Conservation (phyloP, 1,140 invertebrate species). For the Microplitis mediator region DNA sequence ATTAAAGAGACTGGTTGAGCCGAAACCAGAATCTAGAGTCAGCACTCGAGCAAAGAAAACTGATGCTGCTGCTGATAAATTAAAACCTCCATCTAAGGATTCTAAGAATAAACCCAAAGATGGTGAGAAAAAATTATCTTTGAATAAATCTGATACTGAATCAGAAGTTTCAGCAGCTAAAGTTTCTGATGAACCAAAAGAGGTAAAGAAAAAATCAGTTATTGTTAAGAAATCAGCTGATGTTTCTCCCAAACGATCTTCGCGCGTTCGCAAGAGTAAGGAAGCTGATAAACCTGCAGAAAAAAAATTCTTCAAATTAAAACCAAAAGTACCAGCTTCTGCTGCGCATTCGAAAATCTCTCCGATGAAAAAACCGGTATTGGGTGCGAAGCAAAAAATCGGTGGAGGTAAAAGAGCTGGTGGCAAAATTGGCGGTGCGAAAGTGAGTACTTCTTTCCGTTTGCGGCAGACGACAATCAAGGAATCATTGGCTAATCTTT, state of each 20-base stretch:
- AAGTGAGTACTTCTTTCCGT: slow-evolving; percentile 13
- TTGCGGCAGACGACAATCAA: slow-evolving; percentile 4
- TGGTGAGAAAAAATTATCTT: not conserved
- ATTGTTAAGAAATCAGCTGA: not conserved
- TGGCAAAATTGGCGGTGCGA: not conserved
- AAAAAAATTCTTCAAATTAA: slow-evolving; percentile 28
- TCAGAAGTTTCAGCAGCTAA: not conserved
- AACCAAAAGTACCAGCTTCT: not conserved
- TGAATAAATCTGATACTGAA: not conserved
- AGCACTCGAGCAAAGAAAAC: not conserved
- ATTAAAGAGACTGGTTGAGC: not conserved
- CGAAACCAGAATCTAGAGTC: not conserved
- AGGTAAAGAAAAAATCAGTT: not conserved
- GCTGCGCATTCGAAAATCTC: not conserved
- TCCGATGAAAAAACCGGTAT: slow-evolving; percentile 1
- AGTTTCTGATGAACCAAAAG: not conserved
- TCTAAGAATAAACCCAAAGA: not conserved
- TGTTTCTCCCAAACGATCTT: not conserved
- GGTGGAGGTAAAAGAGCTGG: not conserved
- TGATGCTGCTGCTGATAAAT: not conserved
- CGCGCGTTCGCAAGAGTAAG: too few relatives aligned
- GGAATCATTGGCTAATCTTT: slow-evolving; percentile 30
- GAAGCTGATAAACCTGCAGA: not conserved
- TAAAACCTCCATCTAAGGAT: not conserved
- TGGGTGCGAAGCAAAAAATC: not conserved